Evolutionary conservation across 2,888 invertebrate genomes (phyloP), one percentile per base, ranked within the genome.

Genomic region (Crioceris asparagi): DNA sequence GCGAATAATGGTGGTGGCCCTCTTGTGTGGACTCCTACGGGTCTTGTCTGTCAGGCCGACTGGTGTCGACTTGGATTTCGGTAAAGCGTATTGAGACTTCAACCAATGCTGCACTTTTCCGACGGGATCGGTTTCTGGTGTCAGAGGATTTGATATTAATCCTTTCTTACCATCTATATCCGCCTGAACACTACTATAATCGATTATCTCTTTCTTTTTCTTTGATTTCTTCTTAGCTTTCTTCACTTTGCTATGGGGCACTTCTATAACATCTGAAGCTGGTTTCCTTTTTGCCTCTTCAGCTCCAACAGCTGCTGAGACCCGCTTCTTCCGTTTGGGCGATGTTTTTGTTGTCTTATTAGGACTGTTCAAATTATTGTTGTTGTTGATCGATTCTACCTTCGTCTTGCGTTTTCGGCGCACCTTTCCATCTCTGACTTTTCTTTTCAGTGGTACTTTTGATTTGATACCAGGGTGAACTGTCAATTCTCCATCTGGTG

Each of bases 61-160:
- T 0, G 87, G 86, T 2, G 85, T 86, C 1, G 86, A 87, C 59
- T 87, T 86, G 19, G 86, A 86, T 61, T 87, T 87, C 6, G 83
- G 80, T 53, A 86, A 70, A 14, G 72, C 63, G 2, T 71, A 69
- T 35, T 80, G 82, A 1, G 83, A 83, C 44, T 82, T 83, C 36
- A 87, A 64, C 87, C 87, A 87, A 51, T 83, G 83, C 52, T 86
- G 82, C n/a, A 87, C 87, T 64, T 86, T 87, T 14, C 81, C 81
- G 43, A 79, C 62, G 55, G 75, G 69, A 56, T 75, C 74, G 1
- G 68, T 53, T 42, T 65, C 65, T 3, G 60, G 59, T 2, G 62
- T 59, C 34, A 61, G 50, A 8, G 56, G 55, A 38, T 55, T 53
- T 38, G 47, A 54, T 32, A 54, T 43, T 38, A 66, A 62, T 5